These are phyloP conservation scores for Cyprinella venusta DNA, from an alignment of 2,797 vertebrate species.

Conservation along the genomic window DNA sequence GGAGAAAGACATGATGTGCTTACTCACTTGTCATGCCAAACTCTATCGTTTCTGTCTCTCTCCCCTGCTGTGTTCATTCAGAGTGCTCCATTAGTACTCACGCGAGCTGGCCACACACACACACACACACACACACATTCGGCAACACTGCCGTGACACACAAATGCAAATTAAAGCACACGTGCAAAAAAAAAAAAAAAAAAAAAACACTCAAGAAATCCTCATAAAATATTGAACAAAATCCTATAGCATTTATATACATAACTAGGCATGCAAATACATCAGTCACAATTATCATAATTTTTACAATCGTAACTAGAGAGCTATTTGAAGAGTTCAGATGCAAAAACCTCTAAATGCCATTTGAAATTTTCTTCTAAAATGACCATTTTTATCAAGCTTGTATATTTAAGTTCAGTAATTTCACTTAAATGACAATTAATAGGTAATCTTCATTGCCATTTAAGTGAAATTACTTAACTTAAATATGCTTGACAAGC, in stretches of 20 bases:
- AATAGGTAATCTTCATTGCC: no score
- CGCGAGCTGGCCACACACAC: conserved; percentile 51
- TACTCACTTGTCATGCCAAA: conserved; percentile 65
- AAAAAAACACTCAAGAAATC: not conserved
- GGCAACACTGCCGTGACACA: conserved; percentile 5
- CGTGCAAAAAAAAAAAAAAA: not conserved
- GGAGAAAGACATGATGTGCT: conserved; percentile 60
- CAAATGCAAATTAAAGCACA: conserved; percentile 2
- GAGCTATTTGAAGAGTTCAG: not conserved
- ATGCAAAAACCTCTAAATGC: no score
- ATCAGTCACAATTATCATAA: not conserved
- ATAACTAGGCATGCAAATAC: not conserved
- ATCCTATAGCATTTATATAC: not conserved
- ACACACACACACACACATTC: conserved; percentile 17
- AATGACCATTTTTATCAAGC: no score
- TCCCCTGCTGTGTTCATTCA: conserved; percentile 64
- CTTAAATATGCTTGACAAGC: no score
- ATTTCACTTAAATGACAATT: no score
- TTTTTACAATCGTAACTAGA: not conserved
- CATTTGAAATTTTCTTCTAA: no score
- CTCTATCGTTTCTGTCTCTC: conserved; percentile 28
- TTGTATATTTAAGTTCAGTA: no score
- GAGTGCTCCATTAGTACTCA: conserved; percentile 64
- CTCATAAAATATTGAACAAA: not conserved
- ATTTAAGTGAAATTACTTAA: no score